phyloP scores from a whole-genome alignment of 2,888 invertebrate species.

The Synanthedon formicaeformis region DNA sequence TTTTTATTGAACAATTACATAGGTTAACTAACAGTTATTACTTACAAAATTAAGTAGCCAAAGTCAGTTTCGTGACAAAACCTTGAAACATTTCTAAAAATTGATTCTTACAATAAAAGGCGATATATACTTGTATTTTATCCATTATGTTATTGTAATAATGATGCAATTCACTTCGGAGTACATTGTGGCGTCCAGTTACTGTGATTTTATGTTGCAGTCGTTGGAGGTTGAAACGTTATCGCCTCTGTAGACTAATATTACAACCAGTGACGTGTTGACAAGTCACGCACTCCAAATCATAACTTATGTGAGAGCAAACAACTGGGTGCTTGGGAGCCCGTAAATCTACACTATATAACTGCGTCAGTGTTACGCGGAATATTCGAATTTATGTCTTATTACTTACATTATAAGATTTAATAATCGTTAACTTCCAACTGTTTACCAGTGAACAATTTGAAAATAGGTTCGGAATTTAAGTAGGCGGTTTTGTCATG shows the following conservation, averaged over 20 bases:
- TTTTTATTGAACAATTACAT: no score
- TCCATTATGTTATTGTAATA: no score
- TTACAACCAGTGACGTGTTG: slow-evolving; percentile 12
- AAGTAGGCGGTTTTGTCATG: not conserved
- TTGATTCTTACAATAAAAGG: no score
- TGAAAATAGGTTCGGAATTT: not conserved
- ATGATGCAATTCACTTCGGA: no score
- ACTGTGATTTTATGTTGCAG: slow-evolving; percentile 12
- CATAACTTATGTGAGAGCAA: slow-evolving; percentile 31
- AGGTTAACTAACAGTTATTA: no score
- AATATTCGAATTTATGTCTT: no score
- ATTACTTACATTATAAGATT: no score
- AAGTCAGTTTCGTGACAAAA: no score
- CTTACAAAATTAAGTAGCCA: no score
- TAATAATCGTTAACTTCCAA: no score
- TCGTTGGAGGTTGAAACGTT: not conserved
- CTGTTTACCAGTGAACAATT: not conserved
- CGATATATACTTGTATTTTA: no score
- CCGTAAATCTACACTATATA: not conserved
- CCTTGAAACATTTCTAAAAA: no score
- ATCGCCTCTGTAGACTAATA: not conserved
- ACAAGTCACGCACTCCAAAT: slow-evolving; percentile 45
- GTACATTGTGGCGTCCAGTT: slow-evolving; percentile 4
- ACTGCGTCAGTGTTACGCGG: not conserved
- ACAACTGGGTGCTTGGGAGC: slow-evolving; percentile 20